Evolutionary conservation across 1,140 invertebrate species (phyloP).

Genomic region (Drosophila ohnishii): DNA sequence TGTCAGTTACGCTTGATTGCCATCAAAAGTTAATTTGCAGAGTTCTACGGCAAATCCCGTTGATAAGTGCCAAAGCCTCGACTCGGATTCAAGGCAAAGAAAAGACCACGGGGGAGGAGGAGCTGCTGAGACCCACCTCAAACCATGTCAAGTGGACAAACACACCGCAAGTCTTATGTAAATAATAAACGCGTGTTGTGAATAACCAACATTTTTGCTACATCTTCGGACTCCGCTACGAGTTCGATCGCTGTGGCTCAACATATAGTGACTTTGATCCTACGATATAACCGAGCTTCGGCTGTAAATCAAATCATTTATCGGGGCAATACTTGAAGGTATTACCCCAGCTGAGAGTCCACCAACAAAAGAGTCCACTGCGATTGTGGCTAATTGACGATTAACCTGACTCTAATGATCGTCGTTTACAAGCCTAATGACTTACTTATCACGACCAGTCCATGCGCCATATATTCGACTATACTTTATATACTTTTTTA

Average conservation of each 20-base stretch:
- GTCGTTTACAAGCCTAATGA: slow-evolving; percentile 41
- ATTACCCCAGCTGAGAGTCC: slow-evolving; percentile 17
- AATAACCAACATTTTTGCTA: slow-evolving; percentile 24
- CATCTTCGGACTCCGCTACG: background rate
- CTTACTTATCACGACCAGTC: slow-evolving; percentile 51
- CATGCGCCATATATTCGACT: slow-evolving; percentile 48
- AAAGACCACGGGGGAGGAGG: slow-evolving; percentile 11
- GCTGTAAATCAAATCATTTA: slow-evolving; percentile 68
- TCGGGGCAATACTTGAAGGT: slow-evolving; percentile 16
- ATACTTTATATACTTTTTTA: slow-evolving; percentile 44
- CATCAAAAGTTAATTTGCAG: slow-evolving; percentile 58
- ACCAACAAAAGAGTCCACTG: slow-evolving; percentile 10
- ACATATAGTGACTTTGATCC: slow-evolving; percentile 25
- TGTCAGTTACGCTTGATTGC: slow-evolving; percentile 73
- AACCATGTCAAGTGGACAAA: slow-evolving; percentile 53
- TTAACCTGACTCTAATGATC: slow-evolving; percentile 67
- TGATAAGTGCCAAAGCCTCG: slow-evolving; percentile 13
- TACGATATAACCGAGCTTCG: slow-evolving; percentile 6
- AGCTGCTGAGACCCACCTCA: slow-evolving; percentile 23
- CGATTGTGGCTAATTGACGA: slow-evolving; percentile 66
- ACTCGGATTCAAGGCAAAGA: slow-evolving; percentile 17
- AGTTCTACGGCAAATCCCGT: background rate
- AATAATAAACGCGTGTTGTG: slow-evolving; percentile 23
- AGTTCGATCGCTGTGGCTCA: background rate
- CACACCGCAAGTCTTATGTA: slow-evolving; percentile 41